Percentiles rank a stretch among this genome's conserved stretches.
Evolutionary conservation across 92 coral and sea anemone species (phyloP).

Genomic region (Phenganax subtilis): DNA sequence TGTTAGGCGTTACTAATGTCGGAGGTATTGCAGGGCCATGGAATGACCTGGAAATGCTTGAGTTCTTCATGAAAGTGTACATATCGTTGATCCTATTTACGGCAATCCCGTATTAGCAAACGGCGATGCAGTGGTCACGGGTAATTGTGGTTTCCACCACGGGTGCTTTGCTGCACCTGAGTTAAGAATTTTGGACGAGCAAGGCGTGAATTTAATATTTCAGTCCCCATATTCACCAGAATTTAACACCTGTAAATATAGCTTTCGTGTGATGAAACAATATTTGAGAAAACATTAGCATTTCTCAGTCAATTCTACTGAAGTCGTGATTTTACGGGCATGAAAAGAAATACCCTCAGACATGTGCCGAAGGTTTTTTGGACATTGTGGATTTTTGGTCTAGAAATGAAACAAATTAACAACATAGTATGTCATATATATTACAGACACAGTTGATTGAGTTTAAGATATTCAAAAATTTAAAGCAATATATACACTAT

Average conservation of each 20-base stretch:
- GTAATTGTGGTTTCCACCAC: conserved; percentile 11
- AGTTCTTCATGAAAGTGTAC: not conserved
- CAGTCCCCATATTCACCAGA: not conserved
- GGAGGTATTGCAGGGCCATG: not conserved
- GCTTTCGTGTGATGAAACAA: not conserved
- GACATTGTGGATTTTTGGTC: not conserved
- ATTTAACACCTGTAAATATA: not conserved
- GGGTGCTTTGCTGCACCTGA: not conserved
- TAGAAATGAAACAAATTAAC: no score
- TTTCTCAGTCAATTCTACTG: not conserved
- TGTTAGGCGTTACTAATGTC: conserved; percentile 5
- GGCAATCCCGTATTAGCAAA: not conserved
- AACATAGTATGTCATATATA: no score
- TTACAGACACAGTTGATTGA: no score
- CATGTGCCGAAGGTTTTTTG: not conserved
- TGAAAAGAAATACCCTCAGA: not conserved
- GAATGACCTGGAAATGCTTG: not conserved
- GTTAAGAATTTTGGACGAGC: not conserved
- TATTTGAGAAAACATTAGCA: not conserved
- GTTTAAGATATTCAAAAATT: no score
- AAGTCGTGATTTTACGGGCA: not conserved
- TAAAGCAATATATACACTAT: no score
- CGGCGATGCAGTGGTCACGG: not conserved
- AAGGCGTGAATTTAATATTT: not conserved
- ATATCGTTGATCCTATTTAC: not conserved